Percentiles rank a stretch among this genome's conserved stretches.
Conservation (phyloP, 2,888 invertebrate species). For the Sphaerophoria taeniata region DNA sequence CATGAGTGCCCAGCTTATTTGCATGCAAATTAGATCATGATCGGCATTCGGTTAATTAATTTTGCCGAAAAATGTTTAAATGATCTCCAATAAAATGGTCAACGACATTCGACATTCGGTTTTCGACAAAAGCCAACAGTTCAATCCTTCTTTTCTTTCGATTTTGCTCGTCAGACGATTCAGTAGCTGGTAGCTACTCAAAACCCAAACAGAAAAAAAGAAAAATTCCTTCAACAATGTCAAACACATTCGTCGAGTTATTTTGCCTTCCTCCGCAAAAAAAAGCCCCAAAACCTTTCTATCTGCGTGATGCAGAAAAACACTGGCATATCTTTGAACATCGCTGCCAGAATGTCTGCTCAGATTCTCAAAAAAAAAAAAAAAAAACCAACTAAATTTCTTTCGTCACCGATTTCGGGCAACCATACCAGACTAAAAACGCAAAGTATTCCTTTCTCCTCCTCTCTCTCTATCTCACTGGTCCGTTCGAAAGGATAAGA, state of each 20-base stretch:
- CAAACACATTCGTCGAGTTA: conserved; percentile 45
- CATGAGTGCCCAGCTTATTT: conserved; percentile 38
- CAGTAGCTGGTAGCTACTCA: conserved; percentile 1
- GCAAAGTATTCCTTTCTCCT: conserved; percentile 40
- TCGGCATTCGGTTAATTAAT: conserved; percentile 57
- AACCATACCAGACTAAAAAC: conserved; percentile 66
- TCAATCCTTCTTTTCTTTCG: not conserved
- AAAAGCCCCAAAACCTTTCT: conserved; percentile 13
- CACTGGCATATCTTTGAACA: conserved; percentile 59
- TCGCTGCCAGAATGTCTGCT: conserved; percentile 74
- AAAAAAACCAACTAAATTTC: conserved; percentile 12
- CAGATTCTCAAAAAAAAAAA: conserved; percentile 52
- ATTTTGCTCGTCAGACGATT: not conserved
- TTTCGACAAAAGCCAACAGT: not conserved
- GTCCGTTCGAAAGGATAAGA: conserved; percentile 1
- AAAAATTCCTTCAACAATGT: conserved; percentile 43
- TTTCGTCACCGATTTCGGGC: conserved; percentile 55
- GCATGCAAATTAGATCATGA: conserved; percentile 63
- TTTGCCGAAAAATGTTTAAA: conserved; percentile 50
- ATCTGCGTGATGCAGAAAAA: conserved; percentile 61
- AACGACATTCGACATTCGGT: conserved; percentile 13
- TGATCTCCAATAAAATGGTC: conserved; percentile 45
- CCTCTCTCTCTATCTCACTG: not conserved
- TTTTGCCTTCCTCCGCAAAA: conserved; percentile 3
- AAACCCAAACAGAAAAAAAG: conserved; percentile 8